phyloP scores from a whole-genome alignment of 2,113 vertebrate species.

The Myxocyprinus asiaticus region DNA sequence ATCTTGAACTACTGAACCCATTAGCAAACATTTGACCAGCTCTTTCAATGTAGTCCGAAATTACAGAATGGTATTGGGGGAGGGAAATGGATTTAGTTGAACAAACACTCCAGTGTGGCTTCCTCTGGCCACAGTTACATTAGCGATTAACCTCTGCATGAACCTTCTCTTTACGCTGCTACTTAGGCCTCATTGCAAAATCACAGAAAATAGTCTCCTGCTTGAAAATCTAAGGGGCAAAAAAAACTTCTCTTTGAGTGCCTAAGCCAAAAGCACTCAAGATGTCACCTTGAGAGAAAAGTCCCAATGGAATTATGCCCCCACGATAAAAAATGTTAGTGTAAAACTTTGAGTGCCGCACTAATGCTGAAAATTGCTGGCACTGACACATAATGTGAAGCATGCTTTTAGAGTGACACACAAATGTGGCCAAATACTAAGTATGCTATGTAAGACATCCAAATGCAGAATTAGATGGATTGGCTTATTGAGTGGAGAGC shows the following conservation, averaged over 20 bases:
- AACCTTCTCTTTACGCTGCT: constrained; percentile 36
- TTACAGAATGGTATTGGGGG: constrained; percentile 30
- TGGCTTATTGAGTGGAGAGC: constrained; percentile 11
- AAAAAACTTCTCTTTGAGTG: constrained; percentile 19
- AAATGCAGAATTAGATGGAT: constrained; percentile 25
- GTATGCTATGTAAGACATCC: constrained; percentile 21
- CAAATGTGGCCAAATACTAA: constrained; percentile 43
- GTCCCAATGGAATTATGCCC: constrained; percentile 23
- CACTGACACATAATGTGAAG: constrained; percentile 33
- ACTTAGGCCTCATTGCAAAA: constrained; percentile 35
- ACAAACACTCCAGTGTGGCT: constrained; percentile 54
- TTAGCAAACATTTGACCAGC: constrained; percentile 44
- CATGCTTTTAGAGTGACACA: constrained; percentile 29
- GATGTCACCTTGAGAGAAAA: constrained; percentile 37
- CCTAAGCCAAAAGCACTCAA: constrained; percentile 41
- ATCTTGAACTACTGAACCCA: constrained; percentile 37
- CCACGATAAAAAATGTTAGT: constrained; percentile 14
- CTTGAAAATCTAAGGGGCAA: neutral
- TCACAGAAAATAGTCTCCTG: constrained; percentile 28
- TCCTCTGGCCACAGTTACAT: constrained; percentile 51
- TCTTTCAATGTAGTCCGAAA: constrained; percentile 39
- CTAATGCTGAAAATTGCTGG: constrained; percentile 43
- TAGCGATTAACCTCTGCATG: constrained; percentile 56
- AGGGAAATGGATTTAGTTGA: constrained; percentile 34
- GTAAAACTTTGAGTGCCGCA: constrained; percentile 36